Conservation (phyloP, 35 echinoderm and acorn worm species). For the Lytechinus variegatus region DNA sequence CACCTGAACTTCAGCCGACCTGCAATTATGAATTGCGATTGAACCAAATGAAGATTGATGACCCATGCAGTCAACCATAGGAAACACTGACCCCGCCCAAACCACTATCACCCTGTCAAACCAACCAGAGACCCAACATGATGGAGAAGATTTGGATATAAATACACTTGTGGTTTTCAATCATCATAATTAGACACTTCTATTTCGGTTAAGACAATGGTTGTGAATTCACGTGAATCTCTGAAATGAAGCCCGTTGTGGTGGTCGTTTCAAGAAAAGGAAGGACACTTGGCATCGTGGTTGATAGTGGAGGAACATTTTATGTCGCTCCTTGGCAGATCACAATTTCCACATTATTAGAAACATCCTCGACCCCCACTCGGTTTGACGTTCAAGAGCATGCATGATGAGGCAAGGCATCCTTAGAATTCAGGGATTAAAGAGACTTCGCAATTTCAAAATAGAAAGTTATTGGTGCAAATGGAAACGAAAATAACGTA, state of each 20-base stretch:
- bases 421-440: not conserved
- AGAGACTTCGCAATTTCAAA: too few species aligned
- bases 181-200: not conserved
- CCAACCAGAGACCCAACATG: too few species aligned
- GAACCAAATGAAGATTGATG: not conserved
- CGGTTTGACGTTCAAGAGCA: not conserved
- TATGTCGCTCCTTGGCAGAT: not conserved
- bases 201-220: not conserved
- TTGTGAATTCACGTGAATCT: not conserved
- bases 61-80: not conserved
- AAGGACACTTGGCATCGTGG: not conserved
- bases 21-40: not conserved
- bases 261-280: not conserved
- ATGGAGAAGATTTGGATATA: not conserved
- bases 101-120: not conserved
- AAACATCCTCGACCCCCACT: not conserved
- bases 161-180: not conserved
- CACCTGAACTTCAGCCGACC: constrained; percentile 8
- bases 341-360: not conserved
- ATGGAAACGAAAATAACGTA: not conserved
- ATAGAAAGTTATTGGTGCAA: not conserved
- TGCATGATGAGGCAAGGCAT: not conserved
- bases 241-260: not conserved
- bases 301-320: not conserved
- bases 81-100: not conserved